Conservation (phyloP, 2,797 vertebrate genomes). For the Luscinia luscinia region DNA sequence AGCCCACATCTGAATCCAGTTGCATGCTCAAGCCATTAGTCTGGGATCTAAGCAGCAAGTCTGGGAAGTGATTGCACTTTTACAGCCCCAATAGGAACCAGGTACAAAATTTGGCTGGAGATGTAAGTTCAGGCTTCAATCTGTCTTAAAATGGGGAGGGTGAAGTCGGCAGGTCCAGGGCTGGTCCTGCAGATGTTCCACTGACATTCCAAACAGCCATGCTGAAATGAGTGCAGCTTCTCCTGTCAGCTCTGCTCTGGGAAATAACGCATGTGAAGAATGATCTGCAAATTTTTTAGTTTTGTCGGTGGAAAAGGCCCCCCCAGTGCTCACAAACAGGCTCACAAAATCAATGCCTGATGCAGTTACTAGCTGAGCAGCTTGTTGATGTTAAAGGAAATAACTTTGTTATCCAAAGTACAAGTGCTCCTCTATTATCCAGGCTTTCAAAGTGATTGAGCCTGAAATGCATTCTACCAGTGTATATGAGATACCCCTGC, state of each 20-base stretch:
- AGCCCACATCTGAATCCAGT: conserved; percentile 16
- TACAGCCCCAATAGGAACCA: conserved; percentile 20
- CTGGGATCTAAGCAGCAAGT: background rate
- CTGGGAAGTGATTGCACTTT: background rate
- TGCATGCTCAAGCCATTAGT: background rate
- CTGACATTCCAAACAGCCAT: conserved; percentile 1
- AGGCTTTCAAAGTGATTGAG: conserved; percentile 73
- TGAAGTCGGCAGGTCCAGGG: background rate
- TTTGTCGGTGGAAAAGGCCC: conserved; percentile 61
- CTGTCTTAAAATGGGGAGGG: background rate
- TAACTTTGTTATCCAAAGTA: conserved; percentile 69
- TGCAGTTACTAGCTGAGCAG: conserved; percentile 70
- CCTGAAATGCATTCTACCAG: conserved; percentile 60
- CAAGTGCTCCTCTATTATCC: conserved; percentile 68
- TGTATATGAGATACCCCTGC: conserved; percentile 45
- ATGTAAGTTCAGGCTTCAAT: background rate
- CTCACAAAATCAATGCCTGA: conserved; percentile 75
- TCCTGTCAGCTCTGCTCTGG: conserved; percentile 46
- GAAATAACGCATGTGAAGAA: conserved; percentile 60
- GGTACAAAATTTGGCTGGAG: conserved; percentile 44
- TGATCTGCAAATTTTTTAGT: conserved; percentile 47
- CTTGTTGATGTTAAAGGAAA: conserved; percentile 68
- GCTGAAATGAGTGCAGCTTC: conserved; percentile 30
- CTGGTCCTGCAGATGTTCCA: conserved; percentile 45
- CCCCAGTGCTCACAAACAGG: conserved; percentile 62